Evolutionary conservation across 1,140 invertebrate species (phyloP).

Genomic region (Aphelinus certus): DNA sequence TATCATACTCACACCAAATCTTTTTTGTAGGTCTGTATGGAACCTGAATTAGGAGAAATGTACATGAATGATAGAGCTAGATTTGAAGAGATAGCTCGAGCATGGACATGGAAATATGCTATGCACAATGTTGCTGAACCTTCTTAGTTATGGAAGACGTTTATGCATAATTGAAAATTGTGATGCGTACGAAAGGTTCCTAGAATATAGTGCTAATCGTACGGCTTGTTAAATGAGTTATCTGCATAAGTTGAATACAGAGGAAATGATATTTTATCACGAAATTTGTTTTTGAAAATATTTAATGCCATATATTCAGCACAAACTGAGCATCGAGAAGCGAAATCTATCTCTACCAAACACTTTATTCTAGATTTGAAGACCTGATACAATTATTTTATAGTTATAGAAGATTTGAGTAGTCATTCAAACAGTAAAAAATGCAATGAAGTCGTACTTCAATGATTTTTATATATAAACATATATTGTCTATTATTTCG

Average conservation of each 20-base stretch:
- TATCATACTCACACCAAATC: not conserved
- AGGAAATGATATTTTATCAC: constrained; percentile 39
- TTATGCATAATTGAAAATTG: constrained; percentile 31
- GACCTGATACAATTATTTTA: constrained; percentile 6
- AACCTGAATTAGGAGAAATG: constrained; percentile 83
- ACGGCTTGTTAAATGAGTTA: constrained; percentile 35
- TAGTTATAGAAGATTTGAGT: constrained; percentile 9
- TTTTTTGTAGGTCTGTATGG: constrained; percentile 83
- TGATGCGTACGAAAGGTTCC: constrained; percentile 38
- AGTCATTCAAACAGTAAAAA: constrained; percentile 23
- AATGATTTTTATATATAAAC: constrained; percentile 29
- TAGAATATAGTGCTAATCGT: constrained; percentile 38
- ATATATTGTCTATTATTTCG: constrained; percentile 15
- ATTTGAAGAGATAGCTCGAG: constrained; percentile 84
- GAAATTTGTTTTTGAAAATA: constrained; percentile 32
- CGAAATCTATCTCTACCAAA: too few relatives aligned
- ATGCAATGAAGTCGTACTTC: constrained; percentile 13
- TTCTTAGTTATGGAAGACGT: constrained; percentile 45
- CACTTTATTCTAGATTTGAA: too few relatives aligned
- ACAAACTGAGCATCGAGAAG: constrained; percentile 5
- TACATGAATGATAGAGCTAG: constrained; percentile 78
- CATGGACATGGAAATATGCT: constrained; percentile 93
- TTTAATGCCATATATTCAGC: constrained; percentile 28
- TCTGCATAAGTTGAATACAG: constrained; percentile 10
- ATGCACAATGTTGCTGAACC: constrained; percentile 84